These are phyloP conservation scores for Tethya wilhelma DNA, from an alignment of 37 sponge, comb jelly and placozoan genomes.

Conservation along the genomic window DNA sequence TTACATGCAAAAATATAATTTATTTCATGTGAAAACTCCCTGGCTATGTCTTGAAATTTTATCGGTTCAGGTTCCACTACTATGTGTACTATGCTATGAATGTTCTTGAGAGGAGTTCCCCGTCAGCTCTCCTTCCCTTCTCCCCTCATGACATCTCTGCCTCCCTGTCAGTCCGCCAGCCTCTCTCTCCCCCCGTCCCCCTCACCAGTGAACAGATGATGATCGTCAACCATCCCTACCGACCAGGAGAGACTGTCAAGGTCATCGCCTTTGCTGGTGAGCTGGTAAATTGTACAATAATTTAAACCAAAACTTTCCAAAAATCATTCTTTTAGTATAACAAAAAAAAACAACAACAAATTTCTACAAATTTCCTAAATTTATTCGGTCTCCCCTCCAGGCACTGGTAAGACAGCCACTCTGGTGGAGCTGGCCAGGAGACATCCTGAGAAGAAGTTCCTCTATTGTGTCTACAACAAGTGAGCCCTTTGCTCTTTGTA, in stretches of 20 bases:
- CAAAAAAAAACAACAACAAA: no score
- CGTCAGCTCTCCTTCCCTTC: not conserved
- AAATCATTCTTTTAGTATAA: not conserved
- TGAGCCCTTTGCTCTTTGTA: not conserved
- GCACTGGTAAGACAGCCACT: conserved; percentile 8
- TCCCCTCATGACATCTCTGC: not conserved
- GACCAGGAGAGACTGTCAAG: conserved; percentile 12
- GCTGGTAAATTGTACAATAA: not conserved
- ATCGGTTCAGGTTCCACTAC: not conserved
- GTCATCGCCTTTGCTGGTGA: conserved; percentile 31
- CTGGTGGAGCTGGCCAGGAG: not conserved
- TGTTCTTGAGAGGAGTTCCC: not conserved
- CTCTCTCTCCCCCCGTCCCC: not conserved
- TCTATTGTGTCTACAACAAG: conserved; percentile 13
- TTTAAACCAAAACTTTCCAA: not conserved
- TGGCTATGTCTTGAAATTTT: not conserved
- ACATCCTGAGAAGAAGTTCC: not conserved
- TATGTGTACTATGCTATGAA: not conserved
- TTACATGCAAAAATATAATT: no score
- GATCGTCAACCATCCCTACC: not conserved
- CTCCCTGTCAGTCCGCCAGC: conserved; percentile 5
- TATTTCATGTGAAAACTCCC: no score
- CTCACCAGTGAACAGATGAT: conserved; percentile 11
- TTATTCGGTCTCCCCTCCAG: not conserved
- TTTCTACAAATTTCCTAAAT: not conserved